These are phyloP conservation scores for Spea multiplicata DNA, from an alignment of 2,113 vertebrate genomes.

Conservation along the genomic window DNA sequence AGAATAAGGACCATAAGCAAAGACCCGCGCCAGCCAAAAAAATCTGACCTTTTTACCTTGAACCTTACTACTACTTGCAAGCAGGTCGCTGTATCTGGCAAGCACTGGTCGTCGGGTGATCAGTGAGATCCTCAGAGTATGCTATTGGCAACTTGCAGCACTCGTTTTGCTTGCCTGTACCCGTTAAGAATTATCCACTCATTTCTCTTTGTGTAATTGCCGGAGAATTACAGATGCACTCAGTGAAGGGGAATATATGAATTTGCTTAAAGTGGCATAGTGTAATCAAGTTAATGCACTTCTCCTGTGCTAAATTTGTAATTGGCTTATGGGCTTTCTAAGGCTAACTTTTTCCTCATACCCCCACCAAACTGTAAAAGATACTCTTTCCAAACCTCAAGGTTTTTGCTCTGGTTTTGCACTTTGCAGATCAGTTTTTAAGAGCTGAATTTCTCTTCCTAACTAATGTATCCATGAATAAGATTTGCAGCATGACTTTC, in stretches of 20 bases:
- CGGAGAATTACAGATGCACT: constrained; percentile 56
- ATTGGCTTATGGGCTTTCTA: constrained; percentile 20
- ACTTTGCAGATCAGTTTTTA: too few relatives aligned
- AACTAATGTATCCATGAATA: too few relatives aligned
- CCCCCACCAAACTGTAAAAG: neutral
- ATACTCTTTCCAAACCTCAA: neutral
- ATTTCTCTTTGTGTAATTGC: constrained; percentile 43
- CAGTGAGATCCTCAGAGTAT: constrained; percentile 28
- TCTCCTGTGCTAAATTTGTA: constrained; percentile 39
- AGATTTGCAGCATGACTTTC: too few relatives aligned
- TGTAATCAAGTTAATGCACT: constrained; percentile 50
- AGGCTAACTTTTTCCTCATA: neutral
- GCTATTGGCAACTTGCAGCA: constrained; percentile 35
- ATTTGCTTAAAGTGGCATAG: constrained; percentile 55
- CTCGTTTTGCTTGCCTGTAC: constrained; percentile 38
- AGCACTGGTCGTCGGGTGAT: constrained; percentile 25
- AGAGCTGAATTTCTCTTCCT: too few relatives aligned
- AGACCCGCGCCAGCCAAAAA: too few relatives aligned
- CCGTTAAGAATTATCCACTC: constrained; percentile 50
- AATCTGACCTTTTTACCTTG: too few relatives aligned
- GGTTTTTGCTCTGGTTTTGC: neutral
- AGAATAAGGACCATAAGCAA: too few relatives aligned
- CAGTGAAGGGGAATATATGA: constrained; percentile 52
- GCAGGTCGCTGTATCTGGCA: neutral
- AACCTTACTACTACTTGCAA: neutral